Evolutionary conservation across 2,797 vertebrate genomes (phyloP), one percentile per base, ranked within the genome.

Genomic region (Acipenser oxyrinchus): DNA sequence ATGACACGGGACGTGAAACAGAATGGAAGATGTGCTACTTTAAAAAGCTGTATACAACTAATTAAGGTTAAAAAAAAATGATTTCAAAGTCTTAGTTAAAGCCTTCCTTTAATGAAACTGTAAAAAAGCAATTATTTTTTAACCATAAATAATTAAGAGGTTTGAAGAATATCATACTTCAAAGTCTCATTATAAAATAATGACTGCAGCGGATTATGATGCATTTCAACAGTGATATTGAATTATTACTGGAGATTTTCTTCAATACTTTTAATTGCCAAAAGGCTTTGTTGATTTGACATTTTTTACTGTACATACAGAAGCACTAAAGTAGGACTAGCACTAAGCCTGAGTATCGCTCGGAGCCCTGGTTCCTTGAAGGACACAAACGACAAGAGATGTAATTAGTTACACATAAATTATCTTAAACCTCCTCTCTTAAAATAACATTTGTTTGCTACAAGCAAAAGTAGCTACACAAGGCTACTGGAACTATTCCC

Each of bases 391-490:
- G 87, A 88, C 86, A 83, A 88, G 86, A 85, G 86, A 85, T 88
- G 88, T 88, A 88, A 89, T 90, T 90, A 91, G 87, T 86, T 88
- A 79, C 88, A 89, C 88, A 90, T 89, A 89, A 90, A 89, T 90
- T 89, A 91, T 78, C 85, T 82, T 62, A 74, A 88, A 89, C 83
- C 84, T 86, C 83, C 82, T 85, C 87, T 87, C 85, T 87, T 88
- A 89, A 90, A 90, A 90, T 88, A 90, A 89, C 85, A 88, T 88
- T 90, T 90, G 88, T 92, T 92, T 88, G 87, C 88, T 89, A 86
- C 77, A 73, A 91, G 89, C 86, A 80, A 87, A 81, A 82, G 84
- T 73, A 83, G 79, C 82, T 81, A 80, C 81, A 77, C 79, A 77
- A 82, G 62, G 82, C 80, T 83, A 84, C 82, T 63, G 70, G 79